phyloP scores from a whole-genome alignment of 2,113 vertebrate species.

The Chaetodon trifascialis region DNA sequence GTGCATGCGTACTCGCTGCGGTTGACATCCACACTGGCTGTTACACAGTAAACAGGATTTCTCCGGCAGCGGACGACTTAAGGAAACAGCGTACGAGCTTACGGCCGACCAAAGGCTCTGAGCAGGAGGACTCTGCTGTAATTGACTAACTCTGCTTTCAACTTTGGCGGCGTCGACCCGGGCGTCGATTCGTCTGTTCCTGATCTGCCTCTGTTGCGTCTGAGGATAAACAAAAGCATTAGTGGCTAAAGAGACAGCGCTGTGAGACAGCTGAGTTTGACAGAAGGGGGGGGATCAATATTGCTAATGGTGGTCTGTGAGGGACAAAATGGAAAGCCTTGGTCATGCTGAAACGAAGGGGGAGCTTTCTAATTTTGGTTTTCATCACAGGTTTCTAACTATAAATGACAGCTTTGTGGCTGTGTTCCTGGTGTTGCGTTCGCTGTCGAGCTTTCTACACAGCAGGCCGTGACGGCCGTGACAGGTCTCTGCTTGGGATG shows the following conservation, averaged over 20 bases:
- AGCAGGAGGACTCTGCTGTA: constrained; percentile 66
- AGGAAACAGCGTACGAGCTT: constrained; percentile 52
- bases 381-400: neutral
- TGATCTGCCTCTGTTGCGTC: constrained; percentile 38
- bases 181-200: constrained; percentile 46
- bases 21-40: constrained; percentile 61
- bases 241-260: constrained; percentile 40
- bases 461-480: neutral
- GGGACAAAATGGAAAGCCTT: constrained; percentile 32
- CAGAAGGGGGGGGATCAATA: constrained; percentile 39
- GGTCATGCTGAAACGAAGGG: constrained; percentile 1
- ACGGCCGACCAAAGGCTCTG: constrained; percentile 54
- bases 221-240: constrained; percentile 66
- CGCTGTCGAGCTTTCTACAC: neutral
- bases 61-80: constrained; percentile 55
- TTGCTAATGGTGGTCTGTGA: constrained; percentile 46
- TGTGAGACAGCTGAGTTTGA: constrained; percentile 34
- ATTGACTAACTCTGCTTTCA: constrained; percentile 74
- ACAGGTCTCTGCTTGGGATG: neutral
- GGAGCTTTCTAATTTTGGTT: neutral
- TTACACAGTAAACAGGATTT: constrained; percentile 73
- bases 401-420: neutral
- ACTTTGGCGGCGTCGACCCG: constrained; percentile 36
- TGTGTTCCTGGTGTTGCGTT: neutral
- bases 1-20: constrained; percentile 46